Conservation (phyloP, 2,797 vertebrate genomes). For the Chaenodraco wilsoni region DNA sequence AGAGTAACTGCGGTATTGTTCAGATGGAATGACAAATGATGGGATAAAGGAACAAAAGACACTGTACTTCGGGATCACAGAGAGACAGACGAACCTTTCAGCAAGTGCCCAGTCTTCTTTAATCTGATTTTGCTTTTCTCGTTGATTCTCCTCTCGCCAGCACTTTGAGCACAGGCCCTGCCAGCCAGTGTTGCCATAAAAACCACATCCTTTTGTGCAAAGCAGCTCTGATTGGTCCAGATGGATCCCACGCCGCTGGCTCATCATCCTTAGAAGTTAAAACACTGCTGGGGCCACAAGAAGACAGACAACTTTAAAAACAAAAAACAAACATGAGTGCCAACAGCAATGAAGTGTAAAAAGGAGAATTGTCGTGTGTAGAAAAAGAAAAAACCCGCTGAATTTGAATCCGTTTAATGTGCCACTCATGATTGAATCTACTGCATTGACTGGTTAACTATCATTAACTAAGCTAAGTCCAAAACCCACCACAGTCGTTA, state of each 20-base stretch:
- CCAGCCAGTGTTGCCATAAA: conserved; percentile 94
- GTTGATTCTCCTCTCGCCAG: conserved; percentile 94
- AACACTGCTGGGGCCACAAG: neutral
- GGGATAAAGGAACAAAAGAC: neutral
- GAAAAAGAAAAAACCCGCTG: neutral
- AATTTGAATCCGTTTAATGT: neutral
- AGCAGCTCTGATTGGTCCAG: conserved; percentile 95
- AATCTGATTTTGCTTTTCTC: conserved; percentile 91
- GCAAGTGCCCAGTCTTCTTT: conserved; percentile 96
- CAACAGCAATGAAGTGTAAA: neutral
- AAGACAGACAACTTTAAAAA: conserved; percentile 6
- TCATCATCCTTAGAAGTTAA: conserved; percentile 86
- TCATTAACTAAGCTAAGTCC: neutral
- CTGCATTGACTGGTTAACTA: neutral
- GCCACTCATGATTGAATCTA: neutral
- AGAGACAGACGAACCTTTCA: conserved; percentile 84
- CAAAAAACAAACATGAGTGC: neutral
- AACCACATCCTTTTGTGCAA: conserved; percentile 96
- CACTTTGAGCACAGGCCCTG: conserved; percentile 97
- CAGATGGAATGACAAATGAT: neutral
- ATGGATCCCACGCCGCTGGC: conserved; percentile 91
- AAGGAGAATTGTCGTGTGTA: neutral
- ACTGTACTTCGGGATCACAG: neutral
- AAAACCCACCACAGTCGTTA: neutral
- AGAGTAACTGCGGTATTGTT: neutral